Evolutionary conservation across 1,140 invertebrate species (phyloP), one percentile per base, ranked within the genome.

Genomic region (Ericerus pela): DNA sequence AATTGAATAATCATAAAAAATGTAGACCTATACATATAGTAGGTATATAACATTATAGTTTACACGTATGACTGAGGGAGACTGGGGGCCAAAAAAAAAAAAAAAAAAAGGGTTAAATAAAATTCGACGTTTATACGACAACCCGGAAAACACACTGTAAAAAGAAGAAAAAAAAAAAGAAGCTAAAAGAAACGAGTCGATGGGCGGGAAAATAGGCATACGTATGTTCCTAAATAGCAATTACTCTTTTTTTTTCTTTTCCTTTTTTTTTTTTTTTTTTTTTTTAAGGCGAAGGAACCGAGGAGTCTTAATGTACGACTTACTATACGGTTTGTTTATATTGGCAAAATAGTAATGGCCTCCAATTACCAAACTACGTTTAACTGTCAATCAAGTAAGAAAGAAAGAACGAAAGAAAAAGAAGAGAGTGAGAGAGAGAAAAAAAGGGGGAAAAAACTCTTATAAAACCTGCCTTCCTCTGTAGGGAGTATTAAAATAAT

Each of bases 401-500:
- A n/a, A n/a, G n/a, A n/a, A n/a, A n/a, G n/a, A n/a, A n/a, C n/a
- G n/a, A n/a, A n/a, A n/a, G n/a, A n/a, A n/a, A n/a, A n/a, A n/a
- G n/a, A n/a, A n/a, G n/a, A n/a, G n/a, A n/a, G n/a, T n/a, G n/a
- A n/a, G n/a, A n/a, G n/a, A n/a, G n/a, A n/a, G n/a, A n/a, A n/a
- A n/a, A n/a, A n/a, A n/a, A n/a, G n/a, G n/a, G n/a, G n/a, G n/a
- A n/a, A n/a, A n/a, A 24, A 47, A 47, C 41, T 47, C 41, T 47
- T 47, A 24, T 47, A 47, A 47, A 47, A 47, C 41, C 41, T 47
- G 41, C 41, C 41, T 47, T 47, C 26, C 41, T 24, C 41, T 18
- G 41, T 47, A 24, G 41, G 41, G 41, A 47, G 41, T 47, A 47
- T 47, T 47, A 47, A 47, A 47, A 47, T 47, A 47, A 47, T 47